Evolutionary conservation across 2,888 invertebrate species (phyloP), one percentile per base, ranked within the genome.

Genomic region (Strigamia maritima): DNA sequence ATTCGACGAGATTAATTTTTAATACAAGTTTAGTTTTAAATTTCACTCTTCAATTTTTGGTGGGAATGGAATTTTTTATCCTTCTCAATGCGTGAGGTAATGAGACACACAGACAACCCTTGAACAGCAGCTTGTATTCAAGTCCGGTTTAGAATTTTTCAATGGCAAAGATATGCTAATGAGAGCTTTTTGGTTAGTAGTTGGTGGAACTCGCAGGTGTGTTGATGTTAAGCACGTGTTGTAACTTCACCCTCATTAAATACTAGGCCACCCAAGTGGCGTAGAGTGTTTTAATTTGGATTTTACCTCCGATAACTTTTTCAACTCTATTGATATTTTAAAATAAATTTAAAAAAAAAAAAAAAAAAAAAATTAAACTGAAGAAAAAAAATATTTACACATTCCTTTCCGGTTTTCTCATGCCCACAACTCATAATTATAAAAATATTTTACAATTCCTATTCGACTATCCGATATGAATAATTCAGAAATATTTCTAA

Each of bases 141-240:
- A 65, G 60, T 65, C 60, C 14, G 19, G 60, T 65, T 65, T 24
- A 24, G 22, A 65, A 65, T 65, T 65, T 22, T 65, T 65, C 60
- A 65, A 65, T 65, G 24, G 60, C 60, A 24, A 12, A 24, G 60
- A 65, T 65, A 65, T 65, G 60, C 22, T 65, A 65, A 65, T 65
- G 60, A 65, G 60, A 65, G 60, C 10, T 22, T 65, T 65, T 65
- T 65, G 10, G 24, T 16, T 19, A 0, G 60, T 10, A 44, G 44
- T 44, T 44, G 60, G n/a, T 65, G 22, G 19, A 65, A 65, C 16
- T 65, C 22, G 60, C 60, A 65, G 60, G 60, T 65, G 60, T 65
- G 60, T 65, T 65, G 60, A 65, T 65, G 60, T 65, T 65, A 22
- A 65, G 60, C 60, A 24, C 6, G 24, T 65, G 60, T 65, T 65